These are phyloP conservation scores for Cheilosia scutellata DNA, from an alignment of 2,888 invertebrate species.

Conservation along the genomic window DNA sequence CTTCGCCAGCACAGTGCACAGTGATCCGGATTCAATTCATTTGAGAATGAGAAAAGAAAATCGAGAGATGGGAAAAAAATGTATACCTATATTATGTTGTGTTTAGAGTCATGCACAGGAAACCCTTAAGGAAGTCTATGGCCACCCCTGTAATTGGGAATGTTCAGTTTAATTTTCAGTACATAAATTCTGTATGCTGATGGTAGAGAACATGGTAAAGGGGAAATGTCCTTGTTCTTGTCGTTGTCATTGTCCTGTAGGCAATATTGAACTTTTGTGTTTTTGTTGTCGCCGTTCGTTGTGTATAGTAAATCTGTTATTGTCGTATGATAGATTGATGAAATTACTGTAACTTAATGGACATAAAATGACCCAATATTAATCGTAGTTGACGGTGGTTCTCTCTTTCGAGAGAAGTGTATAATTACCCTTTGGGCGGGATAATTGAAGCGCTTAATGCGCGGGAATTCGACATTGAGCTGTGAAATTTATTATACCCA, in stretches of 20 bases:
- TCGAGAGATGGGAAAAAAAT: constrained; percentile 21
- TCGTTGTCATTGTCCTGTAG: not conserved
- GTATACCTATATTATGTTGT: constrained; percentile 22
- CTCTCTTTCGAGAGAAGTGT: not conserved
- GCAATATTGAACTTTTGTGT: constrained; percentile 24
- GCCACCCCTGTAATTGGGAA: constrained; percentile 65
- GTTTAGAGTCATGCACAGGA: constrained; percentile 36
- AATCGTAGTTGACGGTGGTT: constrained; percentile 30
- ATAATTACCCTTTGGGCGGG: not conserved
- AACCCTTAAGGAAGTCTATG: constrained; percentile 50
- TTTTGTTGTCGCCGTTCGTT: not conserved
- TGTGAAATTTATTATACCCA: not conserved
- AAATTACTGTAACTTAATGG: constrained; percentile 55
- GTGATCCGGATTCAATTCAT: constrained; percentile 12
- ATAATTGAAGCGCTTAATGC: not conserved
- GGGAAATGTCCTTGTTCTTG: not conserved
- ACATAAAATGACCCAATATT: constrained; percentile 45
- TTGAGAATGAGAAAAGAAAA: constrained; percentile 22
- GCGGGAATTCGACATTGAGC: not conserved
- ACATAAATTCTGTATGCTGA: constrained; percentile 49
- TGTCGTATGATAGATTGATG: constrained; percentile 63
- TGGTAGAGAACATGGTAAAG: constrained; percentile 4
- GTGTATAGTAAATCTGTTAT: constrained; percentile 15
- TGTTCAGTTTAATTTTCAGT: constrained; percentile 59
- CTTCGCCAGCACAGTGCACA: not conserved